Evolutionary conservation across 2,797 vertebrate genomes (phyloP), one percentile per base, ranked within the genome.

Genomic region (Sebastes minor): DNA sequence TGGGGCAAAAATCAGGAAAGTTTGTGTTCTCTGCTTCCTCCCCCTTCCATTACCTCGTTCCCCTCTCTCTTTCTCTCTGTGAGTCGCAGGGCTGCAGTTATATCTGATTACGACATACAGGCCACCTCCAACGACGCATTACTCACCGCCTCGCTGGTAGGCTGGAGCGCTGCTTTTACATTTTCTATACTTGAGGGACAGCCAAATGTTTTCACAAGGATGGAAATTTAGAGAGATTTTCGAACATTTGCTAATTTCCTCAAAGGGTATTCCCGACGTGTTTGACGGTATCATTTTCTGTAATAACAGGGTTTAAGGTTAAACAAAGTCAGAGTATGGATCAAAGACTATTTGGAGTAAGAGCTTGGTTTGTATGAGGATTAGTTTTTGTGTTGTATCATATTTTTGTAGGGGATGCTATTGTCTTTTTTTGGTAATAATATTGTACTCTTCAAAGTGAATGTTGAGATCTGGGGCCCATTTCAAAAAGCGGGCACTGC

Each of bases 81-180:
- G 85, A 85, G 74, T 78, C 79, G 62, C 94, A 78, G 94, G 93
- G 93, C 89, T 93, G 93, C 84, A 85, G 86, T 91, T 90, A 87
- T 88, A 85, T 96, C 93, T 76, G 95, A 95, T 95, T 94, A 94
- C 93, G 87, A 93, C 93, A 95, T 71, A 78, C 86, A 88, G 80
- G 80, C 66, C 92, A 71, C 96, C 95, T 95, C 95, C 96, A 95
- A 93, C 93, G 75, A 92, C 61, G 95, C 90, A 88, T 94, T 91
- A 95, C 96, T 96, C 96, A 96, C 94, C 88, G 89, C 93, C 93
- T 94, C 74, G 49, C 81, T 91, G 85, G 27, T 89, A 79, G 84
- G 86, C 88, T 70, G 25, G 49, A 66, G 63, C 2, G 3, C 59
- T 59, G 74, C 82, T 74, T 83, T 64, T 49, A 55, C 55, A 46